Conservation (phyloP, 2,797 vertebrate genomes). For the Chelonia mydas region DNA sequence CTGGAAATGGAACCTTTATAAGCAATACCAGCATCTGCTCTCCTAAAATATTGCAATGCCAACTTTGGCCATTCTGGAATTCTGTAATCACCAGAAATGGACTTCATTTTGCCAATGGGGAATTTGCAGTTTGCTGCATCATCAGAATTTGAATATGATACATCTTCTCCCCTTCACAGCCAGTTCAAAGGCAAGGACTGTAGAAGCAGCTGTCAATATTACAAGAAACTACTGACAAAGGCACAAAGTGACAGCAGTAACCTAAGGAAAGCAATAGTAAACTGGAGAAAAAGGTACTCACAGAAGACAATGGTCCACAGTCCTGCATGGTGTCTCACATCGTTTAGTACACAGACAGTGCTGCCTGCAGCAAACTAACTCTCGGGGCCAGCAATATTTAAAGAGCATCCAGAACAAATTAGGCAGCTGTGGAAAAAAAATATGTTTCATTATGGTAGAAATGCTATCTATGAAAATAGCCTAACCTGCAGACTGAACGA, state of each 20-base stretch:
- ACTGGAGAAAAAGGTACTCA: background rate
- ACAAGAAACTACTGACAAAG: slow-evolving; percentile 4
- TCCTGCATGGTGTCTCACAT: background rate
- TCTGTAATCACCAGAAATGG: slow-evolving; percentile 30
- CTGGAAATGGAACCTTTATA: slow-evolving; percentile 41
- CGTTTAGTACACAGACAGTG: background rate
- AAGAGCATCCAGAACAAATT: slow-evolving; percentile 7
- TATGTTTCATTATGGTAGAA: background rate
- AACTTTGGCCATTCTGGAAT: slow-evolving; percentile 57
- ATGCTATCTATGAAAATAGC: background rate
- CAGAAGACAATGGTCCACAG: background rate
- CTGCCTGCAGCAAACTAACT: background rate
- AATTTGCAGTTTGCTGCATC: slow-evolving; percentile 58
- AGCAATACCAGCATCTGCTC: slow-evolving; percentile 49
- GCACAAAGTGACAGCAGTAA: slow-evolving; percentile 11
- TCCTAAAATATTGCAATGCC: background rate
- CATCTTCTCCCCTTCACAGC: slow-evolving; percentile 21
- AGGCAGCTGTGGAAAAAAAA: slow-evolving; percentile 35
- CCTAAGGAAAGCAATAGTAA: slow-evolving; percentile 51
- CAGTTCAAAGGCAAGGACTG: slow-evolving; percentile 32
- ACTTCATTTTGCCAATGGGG: slow-evolving; percentile 33
- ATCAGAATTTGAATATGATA: background rate
- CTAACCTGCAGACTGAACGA: slow-evolving; percentile 29
- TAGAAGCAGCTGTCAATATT: slow-evolving; percentile 32
- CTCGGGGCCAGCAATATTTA: background rate